Evolutionary conservation across 2,797 vertebrate genomes (phyloP).

Genomic region (Florisuga fusca): DNA sequence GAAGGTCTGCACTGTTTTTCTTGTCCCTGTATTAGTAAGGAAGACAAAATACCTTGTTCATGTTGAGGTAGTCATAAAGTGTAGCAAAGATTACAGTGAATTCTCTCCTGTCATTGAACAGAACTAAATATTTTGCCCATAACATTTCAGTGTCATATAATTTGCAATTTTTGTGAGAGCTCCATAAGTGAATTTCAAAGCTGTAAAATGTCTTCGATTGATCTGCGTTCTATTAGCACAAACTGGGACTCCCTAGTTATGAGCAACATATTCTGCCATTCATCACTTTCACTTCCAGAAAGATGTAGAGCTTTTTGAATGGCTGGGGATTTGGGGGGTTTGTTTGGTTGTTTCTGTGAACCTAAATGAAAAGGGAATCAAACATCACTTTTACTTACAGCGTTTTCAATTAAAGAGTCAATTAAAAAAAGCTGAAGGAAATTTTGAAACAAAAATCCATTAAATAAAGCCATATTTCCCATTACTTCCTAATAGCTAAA

Average conservation of each 20-base stretch:
- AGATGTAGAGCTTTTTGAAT: background rate
- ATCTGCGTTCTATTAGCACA: background rate
- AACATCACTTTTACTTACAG: background rate
- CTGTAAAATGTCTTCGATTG: background rate
- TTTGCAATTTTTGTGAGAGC: background rate
- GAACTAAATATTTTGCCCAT: background rate
- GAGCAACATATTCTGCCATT: background rate
- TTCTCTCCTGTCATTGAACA: background rate
- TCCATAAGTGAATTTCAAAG: background rate
- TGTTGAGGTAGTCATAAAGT: background rate
- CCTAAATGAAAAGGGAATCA: background rate
- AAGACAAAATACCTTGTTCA: background rate
- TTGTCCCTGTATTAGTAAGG: background rate
- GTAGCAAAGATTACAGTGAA: background rate
- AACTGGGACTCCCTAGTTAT: background rate
- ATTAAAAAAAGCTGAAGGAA: background rate
- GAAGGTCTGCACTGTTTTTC: background rate
- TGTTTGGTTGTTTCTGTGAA: background rate
- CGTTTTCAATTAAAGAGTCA: background rate
- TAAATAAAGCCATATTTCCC: background rate
- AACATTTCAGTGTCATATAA: background rate
- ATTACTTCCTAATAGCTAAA: background rate
- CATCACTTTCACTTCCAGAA: background rate
- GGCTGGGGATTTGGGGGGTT: background rate
- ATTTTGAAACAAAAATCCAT: background rate